A percentile compares a stretch with the other conserved stretches of the same genome.
Evolutionary conservation across 2,888 invertebrate genomes (phyloP).

Genomic region (Monopis laevigella): DNA sequence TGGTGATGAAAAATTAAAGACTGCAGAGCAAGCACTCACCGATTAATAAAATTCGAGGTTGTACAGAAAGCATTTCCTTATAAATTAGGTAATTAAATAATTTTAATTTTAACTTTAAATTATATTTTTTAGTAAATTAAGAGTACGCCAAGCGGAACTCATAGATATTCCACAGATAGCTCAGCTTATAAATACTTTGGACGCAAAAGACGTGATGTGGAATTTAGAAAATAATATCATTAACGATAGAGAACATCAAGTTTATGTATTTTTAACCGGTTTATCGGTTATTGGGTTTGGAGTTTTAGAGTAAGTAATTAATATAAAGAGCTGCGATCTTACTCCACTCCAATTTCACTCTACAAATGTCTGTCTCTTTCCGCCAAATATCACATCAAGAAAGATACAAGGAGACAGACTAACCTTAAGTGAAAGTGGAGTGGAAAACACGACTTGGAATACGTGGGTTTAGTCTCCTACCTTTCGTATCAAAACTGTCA

Average conservation of each 20-base stretch:
- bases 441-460: too few relatives aligned
- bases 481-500: too few relatives aligned
- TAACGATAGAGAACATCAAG: conserved; percentile 26
- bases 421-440: too few relatives aligned
- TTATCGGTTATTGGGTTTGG: conserved; percentile 38
- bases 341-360: too few relatives aligned
- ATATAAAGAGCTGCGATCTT: too few relatives aligned
- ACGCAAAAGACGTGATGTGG: conserved; percentile 38
- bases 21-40: too few relatives aligned
- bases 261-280: conserved; percentile 41
- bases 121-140: conserved; percentile 33
- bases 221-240: conserved; percentile 36
- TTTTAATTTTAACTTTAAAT: neutral
- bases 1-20: too few relatives aligned
- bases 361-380: too few relatives aligned
- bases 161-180: conserved; percentile 45
- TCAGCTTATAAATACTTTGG: conserved; percentile 30
- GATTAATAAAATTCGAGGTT: neutral
- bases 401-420: too few relatives aligned
- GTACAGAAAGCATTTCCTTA: neutral
- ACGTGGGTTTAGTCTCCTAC: too few relatives aligned
- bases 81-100: neutral
- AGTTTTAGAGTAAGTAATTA: conserved; percentile 47
- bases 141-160: conserved; percentile 46
- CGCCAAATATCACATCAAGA: too few relatives aligned